Evolutionary conservation across 2,797 vertebrate genomes (phyloP).

Genomic region (Hippopotamyrus pictus): DNA sequence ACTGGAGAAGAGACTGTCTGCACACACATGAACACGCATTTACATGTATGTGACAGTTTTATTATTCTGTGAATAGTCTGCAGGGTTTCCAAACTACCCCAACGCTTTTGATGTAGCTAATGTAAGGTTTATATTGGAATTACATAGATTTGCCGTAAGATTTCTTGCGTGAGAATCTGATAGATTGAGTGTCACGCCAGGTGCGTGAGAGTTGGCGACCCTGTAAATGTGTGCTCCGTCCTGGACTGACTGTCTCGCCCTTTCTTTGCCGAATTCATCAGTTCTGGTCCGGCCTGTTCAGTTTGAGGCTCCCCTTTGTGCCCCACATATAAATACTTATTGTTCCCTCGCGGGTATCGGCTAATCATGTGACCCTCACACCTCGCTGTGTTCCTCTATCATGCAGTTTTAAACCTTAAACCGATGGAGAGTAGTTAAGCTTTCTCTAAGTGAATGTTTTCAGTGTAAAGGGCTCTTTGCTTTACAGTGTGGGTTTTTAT

Average conservation of each 20-base stretch:
- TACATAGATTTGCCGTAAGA: background rate
- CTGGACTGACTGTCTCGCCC: background rate
- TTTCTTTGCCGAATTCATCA: background rate
- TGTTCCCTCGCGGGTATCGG: background rate
- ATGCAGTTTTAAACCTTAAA: background rate
- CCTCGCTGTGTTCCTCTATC: background rate
- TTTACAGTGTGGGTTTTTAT: background rate
- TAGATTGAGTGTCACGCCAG: background rate
- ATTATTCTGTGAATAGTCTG: background rate
- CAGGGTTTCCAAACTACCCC: background rate
- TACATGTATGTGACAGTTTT: background rate
- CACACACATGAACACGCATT: background rate
- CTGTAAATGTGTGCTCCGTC: background rate
- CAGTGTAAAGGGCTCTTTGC: background rate
- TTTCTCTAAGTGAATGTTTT: background rate
- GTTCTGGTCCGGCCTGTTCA: background rate
- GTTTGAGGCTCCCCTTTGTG: conserved; percentile 7
- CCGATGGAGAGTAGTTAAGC: background rate
- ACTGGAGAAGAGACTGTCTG: background rate
- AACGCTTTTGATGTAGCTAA: background rate
- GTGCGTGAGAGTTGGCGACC: background rate
- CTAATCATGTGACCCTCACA: background rate
- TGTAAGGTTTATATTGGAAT: background rate
- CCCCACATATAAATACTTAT: background rate
- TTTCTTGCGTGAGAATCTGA: background rate